Base-by-base conservation (phyloP, 1,140 invertebrate species). In the Vanessa tameamea region DNA sequence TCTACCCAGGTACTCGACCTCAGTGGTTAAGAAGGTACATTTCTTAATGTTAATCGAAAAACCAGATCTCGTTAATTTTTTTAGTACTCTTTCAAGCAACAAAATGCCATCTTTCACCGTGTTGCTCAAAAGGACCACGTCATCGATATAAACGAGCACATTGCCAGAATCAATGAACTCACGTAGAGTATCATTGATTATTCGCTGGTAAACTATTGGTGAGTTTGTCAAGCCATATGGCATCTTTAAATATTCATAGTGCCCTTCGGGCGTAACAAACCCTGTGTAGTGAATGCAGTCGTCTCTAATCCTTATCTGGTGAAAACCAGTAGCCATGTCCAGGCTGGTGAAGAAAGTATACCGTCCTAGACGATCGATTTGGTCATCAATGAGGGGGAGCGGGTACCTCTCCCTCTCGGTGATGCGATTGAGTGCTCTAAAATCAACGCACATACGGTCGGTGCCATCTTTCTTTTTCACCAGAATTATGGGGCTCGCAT, bases 251-350 rank as follows among this genome's bases (percentile, higher is more conserved):
- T 80, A 94, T 74, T 93, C 92, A 72, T 93, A 94, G 23, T 87
- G 86, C 1, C 68, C 82, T 67, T 87, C 86, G 0, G 82, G 86
- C 0, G 89, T 93, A 8, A 91, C 83, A 64, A 92, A 92, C 0
- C 83, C 89, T 9, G 89, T 92, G 48, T 86, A 76, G 23, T 77
- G 85, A 71, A 87, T 87, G 0, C 83, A 79, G 47, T 80, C 72
- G 48, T 86, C 80, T 0, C 92, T 64, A 5, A 92, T 67, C 1
- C 74, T 75, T 0, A 93, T 84, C 67, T 92, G 88, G 61, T 87
- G 83, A 67, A 86, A 92, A 0, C 86, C 87, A 63, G 75, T 92
- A 20, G 80, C 94, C 53, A 94, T 80, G 82, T 95, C 94, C 50
- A 51, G 14, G 13, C 50, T 51, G 1, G 86, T 83, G 69, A 94